Conservation (phyloP, 2,113 vertebrate species). For the Aldabrachelys gigantea region DNA sequence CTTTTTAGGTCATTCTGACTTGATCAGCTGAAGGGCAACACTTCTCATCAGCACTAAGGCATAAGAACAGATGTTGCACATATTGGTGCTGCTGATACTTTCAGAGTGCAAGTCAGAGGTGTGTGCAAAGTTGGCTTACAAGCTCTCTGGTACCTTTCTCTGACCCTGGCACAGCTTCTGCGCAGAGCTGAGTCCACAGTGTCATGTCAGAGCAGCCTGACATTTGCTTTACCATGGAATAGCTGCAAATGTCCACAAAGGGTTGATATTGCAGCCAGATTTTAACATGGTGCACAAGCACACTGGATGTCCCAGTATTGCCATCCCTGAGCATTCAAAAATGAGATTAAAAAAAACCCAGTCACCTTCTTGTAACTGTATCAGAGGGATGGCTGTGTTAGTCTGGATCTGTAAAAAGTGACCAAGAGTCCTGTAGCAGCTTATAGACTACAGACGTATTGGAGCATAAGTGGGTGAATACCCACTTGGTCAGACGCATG, state of each 20-base stretch:
- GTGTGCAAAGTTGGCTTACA: background rate
- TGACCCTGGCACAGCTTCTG: background rate
- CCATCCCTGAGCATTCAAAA: background rate
- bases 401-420: too few species aligned
- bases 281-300: background rate
- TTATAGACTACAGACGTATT: too few species aligned
- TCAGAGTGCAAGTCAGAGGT: background rate
- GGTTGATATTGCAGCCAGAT: background rate
- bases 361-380: too few species aligned
- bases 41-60: background rate
- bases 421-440: too few species aligned
- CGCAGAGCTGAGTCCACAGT: background rate
- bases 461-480: too few species aligned
- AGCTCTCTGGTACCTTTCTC: background rate
- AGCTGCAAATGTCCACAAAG: background rate
- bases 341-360: too few species aligned
- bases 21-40: background rate
- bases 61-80: background rate
- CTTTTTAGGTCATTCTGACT: background rate
- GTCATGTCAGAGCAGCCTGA: background rate
- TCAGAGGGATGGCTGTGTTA: too few species aligned
- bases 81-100: background rate
- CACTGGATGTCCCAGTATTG: background rate
- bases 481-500: too few species aligned
- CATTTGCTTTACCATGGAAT: background rate